These are phyloP conservation scores for Plumapathes pennacea DNA, from an alignment of 92 coral and sea anemone species.

Conservation along the genomic window DNA sequence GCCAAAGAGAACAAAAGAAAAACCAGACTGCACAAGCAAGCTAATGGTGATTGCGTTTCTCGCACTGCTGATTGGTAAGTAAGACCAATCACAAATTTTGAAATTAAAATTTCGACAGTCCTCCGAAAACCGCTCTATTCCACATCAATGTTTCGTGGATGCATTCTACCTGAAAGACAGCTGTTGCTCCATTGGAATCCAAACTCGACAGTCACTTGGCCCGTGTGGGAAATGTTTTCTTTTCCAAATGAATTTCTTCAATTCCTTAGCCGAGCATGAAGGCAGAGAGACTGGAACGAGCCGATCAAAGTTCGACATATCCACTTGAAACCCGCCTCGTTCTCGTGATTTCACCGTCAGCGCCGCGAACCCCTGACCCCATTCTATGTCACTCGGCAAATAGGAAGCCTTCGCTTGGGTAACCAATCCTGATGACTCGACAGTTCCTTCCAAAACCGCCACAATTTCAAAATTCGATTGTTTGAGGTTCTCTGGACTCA, in stretches of 20 bases:
- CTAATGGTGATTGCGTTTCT: no score
- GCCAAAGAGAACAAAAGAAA: no score
- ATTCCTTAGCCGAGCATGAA: conserved; percentile 41
- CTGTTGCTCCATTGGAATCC: conserved; percentile 4
- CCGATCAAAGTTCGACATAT: conserved; percentile 60
- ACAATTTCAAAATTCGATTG: conserved; percentile 76
- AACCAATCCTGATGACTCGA: conserved; percentile 91
- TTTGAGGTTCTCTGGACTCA: conserved; percentile 59
- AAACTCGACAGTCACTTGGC: conserved; percentile 5
- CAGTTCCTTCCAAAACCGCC: conserved; percentile 86
- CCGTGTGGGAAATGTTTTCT: neutral
- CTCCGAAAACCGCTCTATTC: no score
- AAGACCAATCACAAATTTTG: no score
- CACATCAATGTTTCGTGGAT: no score
- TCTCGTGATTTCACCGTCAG: conserved; percentile 23
- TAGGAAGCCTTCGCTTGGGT: conserved; percentile 89
- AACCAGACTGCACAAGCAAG: no score
- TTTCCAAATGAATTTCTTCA: conserved; percentile 4
- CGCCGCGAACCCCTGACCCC: conserved; percentile 80
- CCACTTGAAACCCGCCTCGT: conserved; percentile 30
- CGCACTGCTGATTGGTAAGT: no score
- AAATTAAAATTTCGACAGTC: no score
- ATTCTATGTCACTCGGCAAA: conserved; percentile 73
- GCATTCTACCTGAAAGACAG: no score
- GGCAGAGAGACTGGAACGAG: conserved; percentile 41